phyloP scores from a whole-genome alignment of 2,113 vertebrate species.

The Pao palembangensis region DNA sequence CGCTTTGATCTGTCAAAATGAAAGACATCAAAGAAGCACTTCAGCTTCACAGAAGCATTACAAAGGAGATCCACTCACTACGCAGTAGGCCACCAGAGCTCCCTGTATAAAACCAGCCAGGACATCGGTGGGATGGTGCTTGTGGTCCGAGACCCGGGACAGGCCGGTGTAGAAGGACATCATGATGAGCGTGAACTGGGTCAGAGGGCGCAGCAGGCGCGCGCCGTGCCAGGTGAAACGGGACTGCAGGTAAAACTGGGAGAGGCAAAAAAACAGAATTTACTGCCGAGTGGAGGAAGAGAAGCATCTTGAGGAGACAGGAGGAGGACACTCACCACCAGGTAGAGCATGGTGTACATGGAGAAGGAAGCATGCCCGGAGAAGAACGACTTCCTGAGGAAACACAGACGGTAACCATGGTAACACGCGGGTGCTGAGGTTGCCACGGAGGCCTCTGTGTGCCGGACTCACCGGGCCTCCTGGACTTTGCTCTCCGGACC shows the following conservation, averaged over 20 bases:
- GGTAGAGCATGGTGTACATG: constrained; percentile 96
- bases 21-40: no score
- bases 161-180: constrained; percentile 96
- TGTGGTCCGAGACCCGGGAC: constrained; percentile 92
- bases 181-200: constrained; percentile 97
- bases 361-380: constrained; percentile 93
- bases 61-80: constrained; percentile 76
- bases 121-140: constrained; percentile 92
- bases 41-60: background rate
- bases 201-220: constrained; percentile 88
- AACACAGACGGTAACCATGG: background rate
- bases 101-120: constrained; percentile 91
- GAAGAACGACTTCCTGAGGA: constrained; percentile 87
- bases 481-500: constrained; percentile 77
- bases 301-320: background rate
- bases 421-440: no score
- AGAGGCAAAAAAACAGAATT: background rate
- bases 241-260: constrained; percentile 93
- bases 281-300: background rate
- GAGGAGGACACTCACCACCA: constrained; percentile 79
- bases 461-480: constrained; percentile 81
- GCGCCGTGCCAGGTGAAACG: constrained; percentile 93
- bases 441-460: no score
- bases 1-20: no score
- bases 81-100: constrained; percentile 90